phyloP scores from a whole-genome alignment of 2,113 vertebrate species.

The Petroica traversi region DNA sequence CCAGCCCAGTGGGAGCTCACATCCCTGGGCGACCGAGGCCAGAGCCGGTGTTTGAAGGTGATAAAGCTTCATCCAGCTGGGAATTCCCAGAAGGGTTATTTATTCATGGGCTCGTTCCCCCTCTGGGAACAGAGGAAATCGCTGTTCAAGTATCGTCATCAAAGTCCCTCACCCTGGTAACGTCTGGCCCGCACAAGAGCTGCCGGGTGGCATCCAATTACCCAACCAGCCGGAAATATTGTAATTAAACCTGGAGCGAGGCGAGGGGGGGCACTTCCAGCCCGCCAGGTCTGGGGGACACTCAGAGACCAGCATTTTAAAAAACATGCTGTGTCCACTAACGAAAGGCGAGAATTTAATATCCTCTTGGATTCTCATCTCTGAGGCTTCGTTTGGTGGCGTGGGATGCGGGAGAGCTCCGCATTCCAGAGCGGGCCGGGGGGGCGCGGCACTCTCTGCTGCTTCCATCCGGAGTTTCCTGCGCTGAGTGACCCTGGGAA shows the following conservation, averaged over 20 bases:
- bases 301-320: neutral
- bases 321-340: neutral
- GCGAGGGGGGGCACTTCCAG: neutral
- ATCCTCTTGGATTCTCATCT: neutral
- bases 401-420: neutral
- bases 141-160: neutral
- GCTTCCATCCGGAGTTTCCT: fast-evolving
- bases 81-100: neutral
- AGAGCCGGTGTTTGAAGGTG: neutral
- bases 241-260: neutral
- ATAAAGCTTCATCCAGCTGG: neutral
- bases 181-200: neutral
- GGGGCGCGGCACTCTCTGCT: fast-evolving
- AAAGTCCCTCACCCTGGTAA: neutral
- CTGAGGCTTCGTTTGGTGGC: neutral
- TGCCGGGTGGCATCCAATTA: neutral
- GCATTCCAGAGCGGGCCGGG: neutral
- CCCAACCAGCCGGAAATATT: neutral
- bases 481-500: neutral
- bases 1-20: neutral
- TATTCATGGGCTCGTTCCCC: neutral
- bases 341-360: neutral
- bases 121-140: neutral
- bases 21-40: fast-evolving
- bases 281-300: neutral